Base-by-base conservation (phyloP, 2,113 vertebrate genomes). In the Piprites chloris region DNA sequence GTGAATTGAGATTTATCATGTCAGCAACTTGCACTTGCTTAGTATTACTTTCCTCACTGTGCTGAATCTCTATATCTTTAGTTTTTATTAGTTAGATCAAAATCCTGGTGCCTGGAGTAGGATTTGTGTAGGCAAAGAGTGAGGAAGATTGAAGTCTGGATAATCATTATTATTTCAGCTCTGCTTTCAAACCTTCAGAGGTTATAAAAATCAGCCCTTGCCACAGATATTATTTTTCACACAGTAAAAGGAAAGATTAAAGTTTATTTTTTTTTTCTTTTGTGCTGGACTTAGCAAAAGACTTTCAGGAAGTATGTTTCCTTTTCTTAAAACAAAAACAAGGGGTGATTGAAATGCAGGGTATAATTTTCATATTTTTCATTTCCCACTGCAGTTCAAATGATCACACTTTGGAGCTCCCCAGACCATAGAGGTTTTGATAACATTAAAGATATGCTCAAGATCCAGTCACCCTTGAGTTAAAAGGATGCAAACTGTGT, bases 251-350 rank as follows among this genome's bases (percentile, higher is more conserved):
- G 52, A 81, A 90, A 72, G 56, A 88, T 86, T 89, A 81, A 69
- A 72, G 20, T 19, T 12, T 7, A 59, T 85, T 85, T 81, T 55
- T 39, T 87, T 87, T 35, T 35, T 68, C 53, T 80, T 74, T n/a
- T n/a, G 37, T 61, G 37, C 21, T 42, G 56, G 67, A 23, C 61
- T 84, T 68, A 87, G 62, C 6, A 3, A 75, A 83, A 73, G 89
- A 69, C 76, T 96, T 95, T 81, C 93, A 96, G 93, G 92, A 96
- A 95, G 90, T 89, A 24, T 78, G 59, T 93, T 95, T 96, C 93
- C 89, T 79, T 91, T 90, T 95, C 93, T 89, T 53, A 72, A 90
- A 94, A 87, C 69, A 94, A 93, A 96, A 90, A 35, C 89, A 87
- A 5, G 16, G 35, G 2, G 13, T 39, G 21, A 89, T 76, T 94